These are phyloP conservation scores for Caradrina clavipalpis DNA, from an alignment of 2,888 invertebrate genomes.

Conservation along the genomic window DNA sequence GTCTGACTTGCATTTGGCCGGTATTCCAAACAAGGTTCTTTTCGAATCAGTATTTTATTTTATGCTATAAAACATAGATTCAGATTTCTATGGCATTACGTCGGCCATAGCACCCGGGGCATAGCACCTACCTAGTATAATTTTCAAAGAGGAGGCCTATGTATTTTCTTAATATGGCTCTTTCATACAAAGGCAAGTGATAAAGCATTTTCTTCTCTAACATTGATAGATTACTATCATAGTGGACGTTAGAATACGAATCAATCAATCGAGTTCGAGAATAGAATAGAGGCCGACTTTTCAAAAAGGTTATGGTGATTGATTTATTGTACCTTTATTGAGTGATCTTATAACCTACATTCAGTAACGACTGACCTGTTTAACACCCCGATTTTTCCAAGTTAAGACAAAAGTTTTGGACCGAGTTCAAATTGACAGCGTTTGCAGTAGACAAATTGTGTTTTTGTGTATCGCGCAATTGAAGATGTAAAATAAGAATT, in stretches of 20 bases:
- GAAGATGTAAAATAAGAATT: too few species aligned
- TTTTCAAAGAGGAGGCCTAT: not conserved
- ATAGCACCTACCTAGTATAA: not conserved
- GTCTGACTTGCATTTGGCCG: too few species aligned
- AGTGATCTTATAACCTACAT: constrained; percentile 34
- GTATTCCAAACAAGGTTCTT: too few species aligned
- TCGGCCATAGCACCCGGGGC: too few species aligned
- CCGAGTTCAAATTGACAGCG: too few species aligned
- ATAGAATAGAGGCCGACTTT: constrained; percentile 50
- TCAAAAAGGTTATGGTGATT: constrained; percentile 53
- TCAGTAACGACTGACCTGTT: not conserved
- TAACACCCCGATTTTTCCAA: not conserved
- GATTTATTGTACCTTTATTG: constrained; percentile 42
- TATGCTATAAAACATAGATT: not conserved
- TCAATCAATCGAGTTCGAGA: constrained; percentile 47
- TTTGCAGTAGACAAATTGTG: too few species aligned
- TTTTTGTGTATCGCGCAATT: too few species aligned
- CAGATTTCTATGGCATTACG: not conserved
- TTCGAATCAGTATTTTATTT: too few species aligned
- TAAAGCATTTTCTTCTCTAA: constrained; percentile 38
- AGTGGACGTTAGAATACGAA: constrained; percentile 41
- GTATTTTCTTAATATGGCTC: not conserved
- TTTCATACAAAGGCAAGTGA: constrained; percentile 25
- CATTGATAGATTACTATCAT: constrained; percentile 49
- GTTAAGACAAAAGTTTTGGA: not conserved